phyloP scores from a whole-genome alignment of 2,113 vertebrate genomes.

The Xiphorhynchus elegans region DNA sequence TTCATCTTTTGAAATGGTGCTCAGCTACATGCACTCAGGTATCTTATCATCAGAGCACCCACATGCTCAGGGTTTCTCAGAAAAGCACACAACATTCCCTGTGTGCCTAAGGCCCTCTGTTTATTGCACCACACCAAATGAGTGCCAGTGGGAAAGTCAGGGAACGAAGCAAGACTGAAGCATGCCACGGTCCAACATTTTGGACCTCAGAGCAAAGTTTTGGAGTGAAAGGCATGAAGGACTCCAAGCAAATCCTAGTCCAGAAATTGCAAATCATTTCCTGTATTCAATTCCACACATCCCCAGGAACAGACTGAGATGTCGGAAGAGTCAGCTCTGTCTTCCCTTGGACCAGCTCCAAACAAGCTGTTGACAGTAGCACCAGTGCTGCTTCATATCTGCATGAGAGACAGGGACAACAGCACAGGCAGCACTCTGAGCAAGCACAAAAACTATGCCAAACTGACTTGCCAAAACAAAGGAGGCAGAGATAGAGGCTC shows the following conservation, averaged over 20 bases:
- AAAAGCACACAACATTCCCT: neutral
- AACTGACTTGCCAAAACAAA: neutral
- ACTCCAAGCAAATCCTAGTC: neutral
- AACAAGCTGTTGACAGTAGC: neutral
- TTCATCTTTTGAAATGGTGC: neutral
- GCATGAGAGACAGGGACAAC: neutral
- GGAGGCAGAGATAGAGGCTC: neutral
- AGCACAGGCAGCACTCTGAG: neutral
- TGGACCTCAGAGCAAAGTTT: neutral
- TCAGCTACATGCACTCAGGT: neutral
- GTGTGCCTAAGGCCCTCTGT: rapidly evolving
- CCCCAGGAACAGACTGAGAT: neutral
- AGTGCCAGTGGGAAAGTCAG: neutral
- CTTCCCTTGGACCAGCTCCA: neutral
- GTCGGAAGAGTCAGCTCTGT: neutral
- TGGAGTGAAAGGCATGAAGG: neutral
- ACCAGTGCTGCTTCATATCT: neutral
- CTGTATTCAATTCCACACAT: neutral
- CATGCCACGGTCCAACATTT: neutral
- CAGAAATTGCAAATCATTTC: neutral
- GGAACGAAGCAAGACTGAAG: neutral
- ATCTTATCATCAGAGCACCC: neutral
- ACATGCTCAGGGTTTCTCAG: neutral
- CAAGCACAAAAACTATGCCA: neutral
- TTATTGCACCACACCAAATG: neutral